Base-by-base conservation (phyloP, 2,888 invertebrate species). In the Metopia argyrocephala region DNA sequence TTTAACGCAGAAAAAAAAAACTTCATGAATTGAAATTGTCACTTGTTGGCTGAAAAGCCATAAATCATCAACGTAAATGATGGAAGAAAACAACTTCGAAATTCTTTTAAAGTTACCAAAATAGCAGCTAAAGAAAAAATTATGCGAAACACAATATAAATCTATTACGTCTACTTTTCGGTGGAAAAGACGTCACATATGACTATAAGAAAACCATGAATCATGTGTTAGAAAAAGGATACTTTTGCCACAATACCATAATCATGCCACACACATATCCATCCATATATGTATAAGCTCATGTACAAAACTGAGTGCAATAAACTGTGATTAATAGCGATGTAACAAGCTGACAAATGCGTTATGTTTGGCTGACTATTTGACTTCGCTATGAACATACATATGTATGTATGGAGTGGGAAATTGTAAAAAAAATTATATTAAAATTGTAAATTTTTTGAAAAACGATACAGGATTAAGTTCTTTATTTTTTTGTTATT, bases 241-340 rank as follows among this genome's bases (percentile, higher is more conserved):
- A 38, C 15, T 38, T n/a, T n/a, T 38, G 38, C 38, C 38, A 38
- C 38, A 38, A 38, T 38, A 38, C 15, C 46, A 50, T 5, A 21
- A 48, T n/a, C n/a, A n/a, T 48, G 50, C 28, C n/a, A 52, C 21
- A 7, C 20, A 25, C 28, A 18, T 7, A 56, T 48, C 31, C 21
- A 7, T 20, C 28, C 28, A 18, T 7, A 56, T 48, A 18, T 7
- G 48, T 12, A 48, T 20, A 48, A 1, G n/a, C 48, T 5, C 65
- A 59, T 64, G 57, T 57, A 46, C 54, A 73, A 75, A 75, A 83
- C 46, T 23, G 76, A 83, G 82, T 80, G 80, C 73, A 83, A 80
- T 79, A 80, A 82, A 80, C 82, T 83, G 82, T 83, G 83, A 83
- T 83, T 83, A 83, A 82, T 82, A 82, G 80, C 78, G 56, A 64